Evolutionary conservation across 2,797 vertebrate genomes (phyloP).

Genomic region (Galago senegalensis): DNA sequence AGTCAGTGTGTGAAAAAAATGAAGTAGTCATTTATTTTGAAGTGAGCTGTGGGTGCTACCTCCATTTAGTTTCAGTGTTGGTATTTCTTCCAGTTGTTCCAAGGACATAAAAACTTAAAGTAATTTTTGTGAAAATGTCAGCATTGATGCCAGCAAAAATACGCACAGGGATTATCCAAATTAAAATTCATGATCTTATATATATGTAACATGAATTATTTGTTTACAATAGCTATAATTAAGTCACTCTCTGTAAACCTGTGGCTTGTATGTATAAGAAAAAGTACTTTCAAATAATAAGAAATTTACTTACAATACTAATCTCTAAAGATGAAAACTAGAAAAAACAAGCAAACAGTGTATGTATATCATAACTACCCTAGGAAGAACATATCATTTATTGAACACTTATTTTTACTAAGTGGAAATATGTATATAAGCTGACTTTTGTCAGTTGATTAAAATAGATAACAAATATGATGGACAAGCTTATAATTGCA

Average conservation of each 20-base stretch:
- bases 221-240: neutral
- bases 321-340: constrained; percentile 48
- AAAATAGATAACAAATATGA: constrained; percentile 63
- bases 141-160: neutral
- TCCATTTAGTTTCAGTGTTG: neutral
- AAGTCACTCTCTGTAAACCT: constrained; percentile 7
- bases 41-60: neutral
- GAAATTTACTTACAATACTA: neutral
- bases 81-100: neutral
- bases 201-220: neutral
- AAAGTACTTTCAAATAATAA: constrained; percentile 57
- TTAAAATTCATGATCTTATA: neutral
- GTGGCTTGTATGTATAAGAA: neutral
- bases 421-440: constrained; percentile 6
- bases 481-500: constrained; percentile 34
- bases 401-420: constrained; percentile 64
- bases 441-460: constrained; percentile 52
- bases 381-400: constrained; percentile 55
- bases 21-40: neutral
- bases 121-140: constrained; percentile 41
- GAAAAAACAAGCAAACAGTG: neutral
- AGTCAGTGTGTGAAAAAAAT: neutral
- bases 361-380: constrained; percentile 2
- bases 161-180: neutral
- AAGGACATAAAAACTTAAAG: neutral